Base-by-base conservation (phyloP, 2,888 invertebrate species). In the Neoascia interrupta region DNA sequence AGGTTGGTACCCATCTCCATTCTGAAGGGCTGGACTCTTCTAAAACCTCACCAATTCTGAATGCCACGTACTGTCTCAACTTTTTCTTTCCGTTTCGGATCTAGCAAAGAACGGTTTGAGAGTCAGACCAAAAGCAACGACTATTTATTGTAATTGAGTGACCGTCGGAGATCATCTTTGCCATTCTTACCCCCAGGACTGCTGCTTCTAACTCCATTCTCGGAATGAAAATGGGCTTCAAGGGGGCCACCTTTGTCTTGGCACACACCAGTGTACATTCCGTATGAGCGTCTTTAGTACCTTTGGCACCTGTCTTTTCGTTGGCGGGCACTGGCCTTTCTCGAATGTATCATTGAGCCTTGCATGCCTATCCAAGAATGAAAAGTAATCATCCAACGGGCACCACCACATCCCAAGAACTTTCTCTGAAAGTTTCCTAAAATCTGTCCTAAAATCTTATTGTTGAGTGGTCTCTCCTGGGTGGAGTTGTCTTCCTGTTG, bases 371-470 rank as follows among this genome's bases (percentile, higher is more conserved):
- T 28, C n/a, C 0, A 41, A n/a, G 21, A 56, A 68, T 36, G 45
- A 56, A 16, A 58, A 58, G 2, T 21, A 11, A 21, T 68, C 58
- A 1, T 4, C 11, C 2, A 13, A 3, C 3, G 34, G 51, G 1
- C 39, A 49, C 58, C 73, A 73, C 36, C 51, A 58, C 53, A 73
- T 43, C n/a, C 58, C 66, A 1, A 73, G 15, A 13, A 60, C 10
- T 11, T 58, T 73, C 18, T 60, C 60, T 2, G 43, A 19, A 11
- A 10, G 5, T 5, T 36, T 5, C 13, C 15, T 13, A 34, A 19
- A 11, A 5, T 36, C 3, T 51, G 16, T 36, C 31, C 37, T 4
- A 10, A 21, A 3, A n/a, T n/a, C n/a, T n/a, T n/a, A n/a, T n/a
- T n/a, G n/a, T n/a, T n/a, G n/a, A n/a, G n/a, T n/a, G n/a, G n/a